Evolutionary conservation across 2,888 invertebrate species (phyloP).

Genomic region (Lottia gigantea): DNA sequence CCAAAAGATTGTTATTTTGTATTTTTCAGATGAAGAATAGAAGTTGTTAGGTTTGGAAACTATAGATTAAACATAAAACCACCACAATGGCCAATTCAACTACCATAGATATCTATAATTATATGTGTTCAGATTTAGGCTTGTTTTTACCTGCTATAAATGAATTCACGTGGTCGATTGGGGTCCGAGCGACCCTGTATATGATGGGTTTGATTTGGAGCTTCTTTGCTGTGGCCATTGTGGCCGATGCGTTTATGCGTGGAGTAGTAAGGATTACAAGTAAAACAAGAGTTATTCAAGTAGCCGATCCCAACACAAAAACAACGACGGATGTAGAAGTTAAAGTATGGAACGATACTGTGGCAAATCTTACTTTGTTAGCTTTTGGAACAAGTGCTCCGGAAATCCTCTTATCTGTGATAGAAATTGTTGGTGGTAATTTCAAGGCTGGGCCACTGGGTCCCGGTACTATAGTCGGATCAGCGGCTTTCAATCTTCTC

Average conservation of each 20-base stretch:
- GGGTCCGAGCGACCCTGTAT: constrained; percentile 70
- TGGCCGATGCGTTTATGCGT: constrained; percentile 75
- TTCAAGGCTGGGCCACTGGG: constrained; percentile 70
- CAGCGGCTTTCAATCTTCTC: constrained; percentile 73
- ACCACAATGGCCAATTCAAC: background rate
- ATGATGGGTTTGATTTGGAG: constrained; percentile 71
- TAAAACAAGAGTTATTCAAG: constrained; percentile 69
- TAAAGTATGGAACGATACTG: constrained; percentile 73
- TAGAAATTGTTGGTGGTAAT: constrained; percentile 69
- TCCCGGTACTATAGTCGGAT: constrained; percentile 74
- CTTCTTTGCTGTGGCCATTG: constrained; percentile 74
- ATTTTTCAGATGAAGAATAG: too few relatives aligned
- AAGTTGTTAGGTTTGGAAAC: too few relatives aligned
- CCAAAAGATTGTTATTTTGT: too few relatives aligned
- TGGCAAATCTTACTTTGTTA: constrained; percentile 73
- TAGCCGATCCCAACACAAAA: constrained; percentile 47
- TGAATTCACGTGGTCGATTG: constrained; percentile 70
- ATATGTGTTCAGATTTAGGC: constrained; percentile 60
- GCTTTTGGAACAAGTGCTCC: constrained; percentile 73
- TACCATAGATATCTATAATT: constrained; percentile 36
- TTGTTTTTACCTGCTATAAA: constrained; percentile 69
- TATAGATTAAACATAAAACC: too few relatives aligned
- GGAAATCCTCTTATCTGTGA: constrained; percentile 72
- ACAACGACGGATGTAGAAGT: constrained; percentile 68
- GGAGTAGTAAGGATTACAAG: constrained; percentile 74